Percentiles rank a stretch among this genome's conserved stretches.
phyloP scores from a whole-genome alignment of 2,113 vertebrate genomes.

The Aleadryas rufinucha region DNA sequence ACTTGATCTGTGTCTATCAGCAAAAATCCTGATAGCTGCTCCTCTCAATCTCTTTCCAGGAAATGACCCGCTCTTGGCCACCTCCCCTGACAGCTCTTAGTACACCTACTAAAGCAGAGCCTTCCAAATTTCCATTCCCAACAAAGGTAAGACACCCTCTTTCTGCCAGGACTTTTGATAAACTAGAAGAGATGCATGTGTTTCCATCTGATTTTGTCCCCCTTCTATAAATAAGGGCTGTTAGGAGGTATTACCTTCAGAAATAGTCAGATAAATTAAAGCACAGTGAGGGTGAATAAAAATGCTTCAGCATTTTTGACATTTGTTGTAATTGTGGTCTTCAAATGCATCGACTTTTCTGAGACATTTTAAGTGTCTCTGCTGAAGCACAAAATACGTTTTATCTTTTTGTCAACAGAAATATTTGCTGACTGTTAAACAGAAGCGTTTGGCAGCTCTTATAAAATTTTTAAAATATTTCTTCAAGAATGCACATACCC shows the following conservation, averaged over 20 bases:
- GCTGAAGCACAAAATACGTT: not conserved
- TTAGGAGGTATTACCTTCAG: not conserved
- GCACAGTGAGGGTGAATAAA: not conserved
- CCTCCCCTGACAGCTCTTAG: conserved; percentile 87
- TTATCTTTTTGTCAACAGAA: not conserved
- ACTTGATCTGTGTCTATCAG: not conserved
- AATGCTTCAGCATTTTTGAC: not conserved
- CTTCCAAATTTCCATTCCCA: conserved; percentile 79
- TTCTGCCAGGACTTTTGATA: not conserved
- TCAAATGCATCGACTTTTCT: not conserved
- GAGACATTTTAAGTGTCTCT: not conserved
- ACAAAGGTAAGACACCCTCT: conserved; percentile 74
- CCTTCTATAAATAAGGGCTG: not conserved
- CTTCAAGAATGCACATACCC: not conserved
- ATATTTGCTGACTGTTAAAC: not conserved
- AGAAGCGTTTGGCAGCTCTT: not conserved
- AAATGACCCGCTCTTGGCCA: conserved; percentile 94
- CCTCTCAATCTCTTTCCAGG: conserved; percentile 72
- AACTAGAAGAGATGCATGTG: not conserved
- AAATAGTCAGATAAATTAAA: not conserved
- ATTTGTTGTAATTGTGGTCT: not conserved
- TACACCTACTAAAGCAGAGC: conserved; percentile 78
- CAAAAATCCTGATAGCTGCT: not conserved
- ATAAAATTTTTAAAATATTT: rapidly evolving
- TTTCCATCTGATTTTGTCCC: not conserved